Conservation (phyloP, 2,113 vertebrate genomes). For the Aptenodytes patagonicus region DNA sequence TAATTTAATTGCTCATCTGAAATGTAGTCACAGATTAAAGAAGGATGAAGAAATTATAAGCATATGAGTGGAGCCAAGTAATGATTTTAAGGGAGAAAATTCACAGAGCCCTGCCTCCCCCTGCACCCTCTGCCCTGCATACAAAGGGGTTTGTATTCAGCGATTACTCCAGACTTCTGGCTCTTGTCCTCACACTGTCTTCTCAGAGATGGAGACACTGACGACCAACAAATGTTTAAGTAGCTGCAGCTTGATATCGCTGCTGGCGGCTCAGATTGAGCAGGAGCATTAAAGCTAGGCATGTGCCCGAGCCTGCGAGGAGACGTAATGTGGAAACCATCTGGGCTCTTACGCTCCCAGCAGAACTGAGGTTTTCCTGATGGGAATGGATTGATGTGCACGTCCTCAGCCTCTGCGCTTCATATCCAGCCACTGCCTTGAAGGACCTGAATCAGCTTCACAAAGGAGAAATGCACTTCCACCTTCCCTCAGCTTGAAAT, state of each 20-base stretch:
- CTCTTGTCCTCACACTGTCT: neutral
- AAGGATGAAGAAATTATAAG: constrained; percentile 46
- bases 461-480: neutral
- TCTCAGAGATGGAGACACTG: neutral
- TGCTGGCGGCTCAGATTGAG: neutral
- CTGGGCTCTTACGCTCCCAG: neutral
- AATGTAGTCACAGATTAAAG: constrained; percentile 26
- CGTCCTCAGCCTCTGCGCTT: neutral
- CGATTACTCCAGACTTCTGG: neutral
- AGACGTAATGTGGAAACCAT: neutral
- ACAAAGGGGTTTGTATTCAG: neutral
- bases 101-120: neutral
- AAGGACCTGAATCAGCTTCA: neutral
- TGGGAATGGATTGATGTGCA: neutral
- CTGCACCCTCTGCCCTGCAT: neutral
- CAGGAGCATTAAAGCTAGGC: neutral
- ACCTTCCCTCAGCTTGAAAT: neutral
- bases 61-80: constrained; percentile 41
- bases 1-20: constrained; percentile 59
- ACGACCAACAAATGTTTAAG: neutral
- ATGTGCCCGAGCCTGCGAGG: neutral
- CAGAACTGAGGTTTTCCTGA: neutral
- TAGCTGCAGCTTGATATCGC: neutral
- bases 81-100: constrained; percentile 15
- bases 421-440: neutral